These are phyloP conservation scores for Eunapius fragilis DNA, from an alignment of 37 sponge, comb jelly and placozoan species.

Conservation along the genomic window DNA sequence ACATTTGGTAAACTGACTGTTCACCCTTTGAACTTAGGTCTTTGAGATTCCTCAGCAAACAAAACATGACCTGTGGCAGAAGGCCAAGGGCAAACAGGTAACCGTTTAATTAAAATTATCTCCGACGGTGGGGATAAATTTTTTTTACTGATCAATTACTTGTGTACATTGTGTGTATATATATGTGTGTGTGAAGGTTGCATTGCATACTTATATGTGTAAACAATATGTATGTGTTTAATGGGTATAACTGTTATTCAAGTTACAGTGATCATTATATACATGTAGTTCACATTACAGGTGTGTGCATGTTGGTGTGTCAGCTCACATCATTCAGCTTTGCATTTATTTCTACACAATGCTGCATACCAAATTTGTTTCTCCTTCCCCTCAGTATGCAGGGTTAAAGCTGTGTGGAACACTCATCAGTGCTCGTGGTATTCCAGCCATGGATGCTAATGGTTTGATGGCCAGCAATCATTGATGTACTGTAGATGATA, in stretches of 20 bases:
- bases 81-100: neutral
- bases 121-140: too few relatives aligned
- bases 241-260: too few relatives aligned
- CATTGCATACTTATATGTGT: too few relatives aligned
- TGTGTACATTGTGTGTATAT: too few relatives aligned
- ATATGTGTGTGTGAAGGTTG: too few relatives aligned
- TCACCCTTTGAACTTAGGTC: neutral
- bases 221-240: too few relatives aligned
- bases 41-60: neutral
- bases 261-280: too few relatives aligned
- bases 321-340: too few relatives aligned
- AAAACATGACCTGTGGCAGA: neutral
- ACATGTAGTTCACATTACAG: neutral
- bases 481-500: neutral
- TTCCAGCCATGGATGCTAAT: conserved; percentile 51
- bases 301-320: neutral
- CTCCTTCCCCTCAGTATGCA: conserved; percentile 9
- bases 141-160: too few relatives aligned
- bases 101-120: neutral
- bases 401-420: neutral
- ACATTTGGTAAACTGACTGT: neutral
- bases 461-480: conserved; percentile 11
- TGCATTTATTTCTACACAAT: too few relatives aligned
- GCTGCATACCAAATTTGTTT: neutral
- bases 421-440: conserved; percentile 18